A percentile compares a stretch with the other conserved stretches of the same genome.
phyloP scores from a whole-genome alignment of 2,113 vertebrate genomes.

The Herpailurus yagouaroundi region DNA sequence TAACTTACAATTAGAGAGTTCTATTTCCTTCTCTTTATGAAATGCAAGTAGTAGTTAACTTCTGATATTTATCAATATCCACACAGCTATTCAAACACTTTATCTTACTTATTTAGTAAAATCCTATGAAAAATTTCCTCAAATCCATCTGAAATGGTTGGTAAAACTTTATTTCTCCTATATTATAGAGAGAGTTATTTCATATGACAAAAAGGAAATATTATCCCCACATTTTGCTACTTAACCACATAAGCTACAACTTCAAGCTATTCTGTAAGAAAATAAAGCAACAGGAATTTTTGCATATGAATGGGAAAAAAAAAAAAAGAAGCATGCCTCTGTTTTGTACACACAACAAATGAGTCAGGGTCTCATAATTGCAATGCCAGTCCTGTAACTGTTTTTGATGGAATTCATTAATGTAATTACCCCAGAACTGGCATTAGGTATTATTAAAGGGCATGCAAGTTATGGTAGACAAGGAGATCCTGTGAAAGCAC shows the following conservation, averaged over 20 bases:
- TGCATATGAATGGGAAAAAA: neutral
- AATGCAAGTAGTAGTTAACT: neutral
- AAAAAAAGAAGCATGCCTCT: neutral
- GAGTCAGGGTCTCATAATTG: neutral
- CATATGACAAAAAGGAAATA: neutral
- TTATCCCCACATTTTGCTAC: neutral
- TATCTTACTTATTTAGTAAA: neutral
- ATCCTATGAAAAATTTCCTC: neutral
- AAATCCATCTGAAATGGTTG: neutral
- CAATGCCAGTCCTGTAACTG: neutral
- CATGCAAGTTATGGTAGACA: neutral
- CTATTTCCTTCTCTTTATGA: slow-evolving; percentile 30
- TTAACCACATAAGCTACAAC: neutral
- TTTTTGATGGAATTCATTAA: neutral
- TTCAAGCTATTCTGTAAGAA: neutral
- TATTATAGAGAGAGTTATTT: neutral
- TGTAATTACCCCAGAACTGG: neutral
- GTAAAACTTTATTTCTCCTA: neutral
- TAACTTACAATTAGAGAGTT: neutral
- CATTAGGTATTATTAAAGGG: neutral
- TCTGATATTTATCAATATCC: neutral
- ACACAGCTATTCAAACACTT: neutral
- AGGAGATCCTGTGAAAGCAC: neutral
- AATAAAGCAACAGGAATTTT: neutral
- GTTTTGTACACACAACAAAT: neutral